Evolutionary conservation across 2,888 invertebrate species (phyloP).

Genomic region (Diabrotica balteata): DNA sequence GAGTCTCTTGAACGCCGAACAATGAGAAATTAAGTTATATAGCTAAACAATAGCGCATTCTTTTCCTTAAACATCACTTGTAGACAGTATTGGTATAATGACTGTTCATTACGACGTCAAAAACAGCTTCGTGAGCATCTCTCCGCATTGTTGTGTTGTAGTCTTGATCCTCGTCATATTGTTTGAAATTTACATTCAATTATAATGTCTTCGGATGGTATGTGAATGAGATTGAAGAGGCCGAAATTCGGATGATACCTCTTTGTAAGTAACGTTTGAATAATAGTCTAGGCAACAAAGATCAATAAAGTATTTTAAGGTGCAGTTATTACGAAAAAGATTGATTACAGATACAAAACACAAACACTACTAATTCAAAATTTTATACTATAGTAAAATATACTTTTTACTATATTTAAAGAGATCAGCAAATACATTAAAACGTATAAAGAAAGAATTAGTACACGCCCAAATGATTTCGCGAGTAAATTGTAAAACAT

Average conservation of each 20-base stretch:
- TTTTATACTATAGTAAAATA: too few species aligned
- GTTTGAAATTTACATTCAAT: slow-evolving; percentile 35
- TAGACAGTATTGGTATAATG: slow-evolving; percentile 24
- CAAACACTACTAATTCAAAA: too few species aligned
- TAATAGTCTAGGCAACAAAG: background rate
- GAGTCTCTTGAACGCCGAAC: background rate
- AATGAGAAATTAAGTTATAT: slow-evolving; percentile 7
- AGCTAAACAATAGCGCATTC: slow-evolving; percentile 1
- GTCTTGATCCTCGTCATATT: slow-evolving; percentile 33
- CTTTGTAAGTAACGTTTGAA: background rate
- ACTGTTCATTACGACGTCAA: slow-evolving; percentile 33
- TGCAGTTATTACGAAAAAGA: too few species aligned
- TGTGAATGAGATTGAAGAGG: slow-evolving; percentile 22
- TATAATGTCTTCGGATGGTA: slow-evolving; percentile 28
- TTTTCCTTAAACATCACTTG: slow-evolving; percentile 1
- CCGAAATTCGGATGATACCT: slow-evolving; percentile 12
- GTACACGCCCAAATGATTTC: too few species aligned
- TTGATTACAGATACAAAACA: too few species aligned
- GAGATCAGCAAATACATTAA: too few species aligned
- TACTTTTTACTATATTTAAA: too few species aligned
- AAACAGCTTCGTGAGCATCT: slow-evolving; percentile 29
- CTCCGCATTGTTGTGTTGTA: slow-evolving; percentile 27
- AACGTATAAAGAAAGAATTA: too few species aligned
- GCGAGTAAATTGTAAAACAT: too few species aligned
- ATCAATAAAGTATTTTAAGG: too few species aligned